phyloP scores from a whole-genome alignment of 2,797 vertebrate species.

The Geotrypetes seraphini region DNA sequence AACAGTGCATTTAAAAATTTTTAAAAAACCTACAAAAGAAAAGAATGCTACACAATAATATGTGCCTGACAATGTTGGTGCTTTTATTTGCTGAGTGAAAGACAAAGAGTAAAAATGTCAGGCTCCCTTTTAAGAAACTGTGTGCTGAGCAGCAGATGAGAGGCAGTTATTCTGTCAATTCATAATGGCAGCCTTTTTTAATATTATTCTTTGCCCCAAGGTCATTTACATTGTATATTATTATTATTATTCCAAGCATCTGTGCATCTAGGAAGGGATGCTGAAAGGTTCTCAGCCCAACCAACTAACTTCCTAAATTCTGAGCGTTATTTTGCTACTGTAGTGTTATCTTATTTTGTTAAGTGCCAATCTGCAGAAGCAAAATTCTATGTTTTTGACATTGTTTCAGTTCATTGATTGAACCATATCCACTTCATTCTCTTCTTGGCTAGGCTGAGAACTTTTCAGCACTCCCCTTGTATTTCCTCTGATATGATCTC shows the following conservation, averaged over 20 bases:
- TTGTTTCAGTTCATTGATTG: no score
- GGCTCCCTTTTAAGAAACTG: neutral
- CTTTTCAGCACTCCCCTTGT: no score
- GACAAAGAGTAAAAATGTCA: constrained; percentile 2
- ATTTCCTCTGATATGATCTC: constrained; percentile 45
- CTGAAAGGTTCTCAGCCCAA: no score
- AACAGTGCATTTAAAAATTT: constrained; percentile 3
- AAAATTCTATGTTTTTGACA: no score
- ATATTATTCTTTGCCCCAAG: constrained; percentile 39
- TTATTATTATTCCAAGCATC: constrained; percentile 27
- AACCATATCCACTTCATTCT: no score
- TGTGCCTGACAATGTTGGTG: neutral
- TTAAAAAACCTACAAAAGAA: constrained; percentile 1
- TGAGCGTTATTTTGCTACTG: no score
- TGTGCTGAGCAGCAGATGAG: constrained; percentile 8
- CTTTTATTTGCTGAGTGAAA: constrained; percentile 10
- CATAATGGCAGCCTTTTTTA: constrained; percentile 20
- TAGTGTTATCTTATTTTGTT: no score
- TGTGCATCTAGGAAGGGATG: no score
- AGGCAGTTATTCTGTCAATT: constrained; percentile 27
- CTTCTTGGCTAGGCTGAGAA: no score
- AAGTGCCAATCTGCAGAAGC: no score
- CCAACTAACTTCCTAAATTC: no score
- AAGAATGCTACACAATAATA: constrained; percentile 2
- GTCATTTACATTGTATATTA: constrained; percentile 46